Conservation (phyloP, 2,888 invertebrate species). For the Panopea generosa region DNA sequence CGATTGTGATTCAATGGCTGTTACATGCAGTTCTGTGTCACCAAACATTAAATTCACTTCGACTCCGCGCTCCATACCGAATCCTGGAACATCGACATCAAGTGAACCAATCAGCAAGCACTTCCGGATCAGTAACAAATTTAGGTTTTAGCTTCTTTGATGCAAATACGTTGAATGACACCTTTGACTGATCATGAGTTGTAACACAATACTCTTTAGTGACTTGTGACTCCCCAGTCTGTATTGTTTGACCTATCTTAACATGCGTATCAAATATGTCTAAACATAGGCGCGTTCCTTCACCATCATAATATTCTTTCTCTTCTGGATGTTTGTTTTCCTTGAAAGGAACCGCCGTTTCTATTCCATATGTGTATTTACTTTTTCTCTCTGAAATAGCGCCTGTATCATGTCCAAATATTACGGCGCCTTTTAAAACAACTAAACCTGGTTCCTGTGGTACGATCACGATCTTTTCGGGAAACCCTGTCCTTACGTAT, state of each 20-base stretch:
- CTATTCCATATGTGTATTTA: too few species aligned
- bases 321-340: conserved; percentile 42
- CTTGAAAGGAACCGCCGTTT: conserved; percentile 37
- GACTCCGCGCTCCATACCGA: conserved; percentile 30
- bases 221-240: conserved; percentile 41
- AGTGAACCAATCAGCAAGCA: conserved; percentile 51
- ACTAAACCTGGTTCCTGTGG: too few species aligned
- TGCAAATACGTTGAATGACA: conserved; percentile 42
- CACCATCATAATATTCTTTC: conserved; percentile 25
- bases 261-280: conserved; percentile 60
- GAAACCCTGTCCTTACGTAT: too few species aligned
- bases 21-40: conserved; percentile 58
- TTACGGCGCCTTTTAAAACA: too few species aligned
- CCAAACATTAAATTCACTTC: conserved; percentile 60
- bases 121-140: conserved; percentile 41
- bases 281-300: conserved; percentile 29
- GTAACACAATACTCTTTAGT: conserved; percentile 28
- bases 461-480: too few species aligned
- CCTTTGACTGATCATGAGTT: conserved; percentile 15
- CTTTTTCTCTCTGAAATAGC: too few species aligned
- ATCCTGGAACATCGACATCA: conserved; percentile 24
- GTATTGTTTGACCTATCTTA: conserved; percentile 39
- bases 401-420: too few species aligned
- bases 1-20: conserved; percentile 47
- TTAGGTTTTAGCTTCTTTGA: conserved; percentile 45